Evolutionary conservation across 2,113 vertebrate species (phyloP), one percentile per base, ranked within the genome.

Genomic region (Laticauda colubrina): DNA sequence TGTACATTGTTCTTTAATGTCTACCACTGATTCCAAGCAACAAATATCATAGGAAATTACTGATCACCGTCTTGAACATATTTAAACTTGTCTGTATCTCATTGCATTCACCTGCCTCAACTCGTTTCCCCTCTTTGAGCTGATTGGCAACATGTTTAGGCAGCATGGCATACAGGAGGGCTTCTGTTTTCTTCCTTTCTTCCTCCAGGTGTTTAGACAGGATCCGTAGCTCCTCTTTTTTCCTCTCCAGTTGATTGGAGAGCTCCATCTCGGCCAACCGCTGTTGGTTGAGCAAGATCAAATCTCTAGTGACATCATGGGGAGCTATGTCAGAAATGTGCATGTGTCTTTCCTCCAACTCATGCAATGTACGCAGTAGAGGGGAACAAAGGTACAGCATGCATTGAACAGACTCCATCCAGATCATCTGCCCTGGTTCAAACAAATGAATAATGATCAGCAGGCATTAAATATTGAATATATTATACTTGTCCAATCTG

Each of bases 251-350:
- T 96, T 98, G 98, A 95, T 97, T 98, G 2, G 98, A 98, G 75
- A 98, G 97, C 96, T 98, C 98, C 92, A 98, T 98, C 93, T 98
- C 98, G 0, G 98, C 98, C 95, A 98, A 93, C 0, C 98, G 94
- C 95, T 98, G 98, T 95, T 98, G 98, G 6, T 98, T 98, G 90
- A 98, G 98, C 2, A 98, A 97, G 56, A 98, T 98, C 90, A 98
- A 87, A 64, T 98, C 98, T n/a, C 98, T 96, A 7, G 98, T 98
- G 59, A 97, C 98, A 5, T 98, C 98, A 0, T 98, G 98, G 5
- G 97, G 98, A 0, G 98, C 98, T 0, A 98, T 98, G 96, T 98
- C 98, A 0, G 98, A 97, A 18, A 98, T 96, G 92, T 98, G 98
- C 96, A 98, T 97, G 93, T 98, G 97, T 29, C 98, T 96, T 92